These are phyloP conservation scores for Temnothorax curvispinosus DNA, from an alignment of 1,140 invertebrate species.

Conservation along the genomic window DNA sequence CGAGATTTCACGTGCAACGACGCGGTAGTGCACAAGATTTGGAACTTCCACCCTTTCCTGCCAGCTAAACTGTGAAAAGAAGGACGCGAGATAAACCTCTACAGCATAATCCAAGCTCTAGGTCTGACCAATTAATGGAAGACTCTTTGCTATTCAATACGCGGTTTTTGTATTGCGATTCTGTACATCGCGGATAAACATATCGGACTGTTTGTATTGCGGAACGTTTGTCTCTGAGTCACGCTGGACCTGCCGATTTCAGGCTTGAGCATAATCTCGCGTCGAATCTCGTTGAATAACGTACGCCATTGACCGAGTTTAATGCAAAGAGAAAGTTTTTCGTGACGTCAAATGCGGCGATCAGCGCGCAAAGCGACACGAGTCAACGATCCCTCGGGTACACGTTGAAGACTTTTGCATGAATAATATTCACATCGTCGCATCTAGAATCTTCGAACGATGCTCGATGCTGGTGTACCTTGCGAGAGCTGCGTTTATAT, in stretches of 20 bases:
- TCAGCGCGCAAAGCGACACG: conserved; percentile 27
- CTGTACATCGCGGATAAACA: neutral
- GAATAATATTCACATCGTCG: conserved; percentile 8
- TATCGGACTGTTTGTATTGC: conserved; percentile 1
- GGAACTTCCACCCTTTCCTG: conserved; percentile 74
- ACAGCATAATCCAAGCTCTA: neutral
- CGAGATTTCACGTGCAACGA: conserved; percentile 69
- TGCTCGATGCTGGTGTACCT: neutral
- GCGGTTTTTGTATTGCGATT: neutral
- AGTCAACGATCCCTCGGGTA: conserved; percentile 41
- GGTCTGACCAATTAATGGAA: neutral
- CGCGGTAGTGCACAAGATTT: conserved; percentile 64
- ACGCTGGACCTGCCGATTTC: conserved; percentile 31
- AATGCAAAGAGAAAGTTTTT: conserved; percentile 73
- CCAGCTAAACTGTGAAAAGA: conserved; percentile 71
- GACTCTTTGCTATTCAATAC: neutral
- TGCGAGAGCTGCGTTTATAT: neutral
- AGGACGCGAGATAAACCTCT: neutral
- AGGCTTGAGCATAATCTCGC: conserved; percentile 51
- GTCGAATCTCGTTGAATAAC: conserved; percentile 64
- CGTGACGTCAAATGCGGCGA: conserved; percentile 53
- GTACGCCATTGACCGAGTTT: conserved; percentile 76
- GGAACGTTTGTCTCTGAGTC: conserved; percentile 37
- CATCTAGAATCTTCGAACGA: neutral
- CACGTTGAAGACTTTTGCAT: neutral